A percentile compares a stretch with the other conserved stretches of the same genome.
These are phyloP conservation scores for Agrochola lota DNA, from an alignment of 2,888 invertebrate genomes.

Conservation along the genomic window DNA sequence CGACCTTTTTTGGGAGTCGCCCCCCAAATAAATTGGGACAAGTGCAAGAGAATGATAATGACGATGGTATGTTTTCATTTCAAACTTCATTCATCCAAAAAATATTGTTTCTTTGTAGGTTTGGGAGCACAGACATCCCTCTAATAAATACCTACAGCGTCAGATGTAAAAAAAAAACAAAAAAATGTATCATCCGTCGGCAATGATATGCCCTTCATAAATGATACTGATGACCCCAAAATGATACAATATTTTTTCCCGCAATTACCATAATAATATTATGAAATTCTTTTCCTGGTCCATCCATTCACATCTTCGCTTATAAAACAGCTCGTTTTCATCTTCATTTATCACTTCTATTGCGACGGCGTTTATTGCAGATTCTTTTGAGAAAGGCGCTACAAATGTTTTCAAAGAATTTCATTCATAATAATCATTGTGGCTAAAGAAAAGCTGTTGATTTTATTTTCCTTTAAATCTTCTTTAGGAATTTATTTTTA, in stretches of 20 bases:
- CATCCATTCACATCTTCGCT: conserved; percentile 22
- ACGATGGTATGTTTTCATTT: not conserved
- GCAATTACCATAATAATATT: conserved; percentile 11
- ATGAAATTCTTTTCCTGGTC: conserved; percentile 18
- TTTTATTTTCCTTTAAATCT: conserved; percentile 7
- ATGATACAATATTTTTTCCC: not conserved
- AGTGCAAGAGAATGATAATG: too few relatives aligned
- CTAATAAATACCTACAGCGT: not conserved
- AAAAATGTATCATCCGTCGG: not conserved
- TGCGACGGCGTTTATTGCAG: conserved; percentile 29
- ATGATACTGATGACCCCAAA: not conserved
- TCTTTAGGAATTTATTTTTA: not conserved
- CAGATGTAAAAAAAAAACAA: not conserved
- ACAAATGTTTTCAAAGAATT: conserved; percentile 18
- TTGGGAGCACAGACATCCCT: not conserved
- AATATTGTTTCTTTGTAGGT: too few relatives aligned
- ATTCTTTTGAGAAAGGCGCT: conserved; percentile 37
- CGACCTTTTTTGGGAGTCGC: too few relatives aligned
- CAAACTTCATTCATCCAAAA: not conserved
- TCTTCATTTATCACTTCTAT: conserved; percentile 40
- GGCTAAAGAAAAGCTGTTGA: not conserved
- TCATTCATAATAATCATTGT: conserved; percentile 8
- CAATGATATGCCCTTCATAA: not conserved
- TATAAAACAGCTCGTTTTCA: conserved; percentile 11
- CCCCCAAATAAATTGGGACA: too few relatives aligned